These are phyloP conservation scores for Lycaon pictus DNA, from an alignment of 2,113 vertebrate species.

Conservation along the genomic window DNA sequence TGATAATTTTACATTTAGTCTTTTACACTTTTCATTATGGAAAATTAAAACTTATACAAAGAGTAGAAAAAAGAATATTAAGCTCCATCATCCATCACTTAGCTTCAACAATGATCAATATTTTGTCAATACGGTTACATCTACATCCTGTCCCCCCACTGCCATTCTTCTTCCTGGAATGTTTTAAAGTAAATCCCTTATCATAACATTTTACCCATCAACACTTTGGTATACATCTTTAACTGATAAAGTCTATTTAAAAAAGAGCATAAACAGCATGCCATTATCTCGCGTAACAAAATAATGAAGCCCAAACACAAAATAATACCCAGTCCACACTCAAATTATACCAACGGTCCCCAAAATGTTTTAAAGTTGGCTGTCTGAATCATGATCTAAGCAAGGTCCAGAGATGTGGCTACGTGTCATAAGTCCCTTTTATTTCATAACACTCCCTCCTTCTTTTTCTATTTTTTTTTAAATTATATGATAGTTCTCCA, in stretches of 20 bases:
- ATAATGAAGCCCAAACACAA: background rate
- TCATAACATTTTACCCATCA: background rate
- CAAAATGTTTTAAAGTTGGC: background rate
- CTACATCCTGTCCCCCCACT: background rate
- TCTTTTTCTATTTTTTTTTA: background rate
- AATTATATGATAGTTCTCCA: background rate
- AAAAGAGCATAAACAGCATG: background rate
- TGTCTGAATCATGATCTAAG: background rate
- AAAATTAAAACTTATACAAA: background rate
- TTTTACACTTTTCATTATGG: background rate
- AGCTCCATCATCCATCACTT: background rate
- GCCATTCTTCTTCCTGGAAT: background rate
- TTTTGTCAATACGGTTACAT: background rate
- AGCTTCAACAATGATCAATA: background rate
- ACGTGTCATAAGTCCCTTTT: background rate
- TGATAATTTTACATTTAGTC: background rate
- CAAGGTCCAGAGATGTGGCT: background rate
- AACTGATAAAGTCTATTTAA: background rate
- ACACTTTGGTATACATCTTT: background rate
- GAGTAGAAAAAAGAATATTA: background rate
- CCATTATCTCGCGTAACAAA: background rate
- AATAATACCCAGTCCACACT: background rate
- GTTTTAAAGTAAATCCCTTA: constrained; percentile 19
- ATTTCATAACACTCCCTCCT: background rate
- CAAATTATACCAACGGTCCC: background rate